Evolutionary conservation across 2,888 invertebrate genomes (phyloP).

Genomic region (Nomada fabriciana): DNA sequence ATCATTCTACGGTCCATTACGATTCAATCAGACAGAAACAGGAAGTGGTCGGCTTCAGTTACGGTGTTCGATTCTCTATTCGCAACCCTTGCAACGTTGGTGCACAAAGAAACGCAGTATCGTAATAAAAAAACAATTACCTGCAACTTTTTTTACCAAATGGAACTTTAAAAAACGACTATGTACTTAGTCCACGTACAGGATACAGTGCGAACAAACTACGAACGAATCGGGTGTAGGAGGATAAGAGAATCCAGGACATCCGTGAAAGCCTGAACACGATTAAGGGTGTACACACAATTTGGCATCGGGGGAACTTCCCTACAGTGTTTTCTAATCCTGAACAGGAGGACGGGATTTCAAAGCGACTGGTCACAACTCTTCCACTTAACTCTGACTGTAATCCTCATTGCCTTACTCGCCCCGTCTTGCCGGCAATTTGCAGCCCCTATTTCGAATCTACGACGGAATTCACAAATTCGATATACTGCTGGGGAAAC

Average conservation of each 20-base stretch:
- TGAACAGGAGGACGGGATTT: background rate
- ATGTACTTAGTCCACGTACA: background rate
- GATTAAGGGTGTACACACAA: conserved; percentile 23
- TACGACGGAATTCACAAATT: too few relatives aligned
- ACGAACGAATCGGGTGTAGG: background rate
- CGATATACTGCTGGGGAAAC: background rate
- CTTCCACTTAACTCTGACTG: background rate
- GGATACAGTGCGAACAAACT: background rate
- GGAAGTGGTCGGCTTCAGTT: conserved; percentile 47
- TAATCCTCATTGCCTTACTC: background rate
- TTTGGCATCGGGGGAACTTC: conserved; percentile 13
- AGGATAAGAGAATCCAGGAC: background rate
- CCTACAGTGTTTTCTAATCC: conserved; percentile 25
- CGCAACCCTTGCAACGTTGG: conserved; percentile 11
- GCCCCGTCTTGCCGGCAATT: background rate
- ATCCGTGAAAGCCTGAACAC: background rate
- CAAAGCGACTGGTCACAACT: background rate
- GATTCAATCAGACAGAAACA: conserved; percentile 50
- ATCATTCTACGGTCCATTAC: conserved; percentile 55
- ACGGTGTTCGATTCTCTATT: conserved; percentile 41
- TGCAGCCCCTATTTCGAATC: background rate
- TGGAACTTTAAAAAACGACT: background rate
- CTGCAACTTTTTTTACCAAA: background rate
- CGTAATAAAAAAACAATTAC: background rate
- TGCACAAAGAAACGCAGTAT: background rate